Percentiles rank a stretch among this genome's conserved stretches.
phyloP scores from a whole-genome alignment of 2,113 vertebrate genomes.

The Thoracochromis brauschi region DNA sequence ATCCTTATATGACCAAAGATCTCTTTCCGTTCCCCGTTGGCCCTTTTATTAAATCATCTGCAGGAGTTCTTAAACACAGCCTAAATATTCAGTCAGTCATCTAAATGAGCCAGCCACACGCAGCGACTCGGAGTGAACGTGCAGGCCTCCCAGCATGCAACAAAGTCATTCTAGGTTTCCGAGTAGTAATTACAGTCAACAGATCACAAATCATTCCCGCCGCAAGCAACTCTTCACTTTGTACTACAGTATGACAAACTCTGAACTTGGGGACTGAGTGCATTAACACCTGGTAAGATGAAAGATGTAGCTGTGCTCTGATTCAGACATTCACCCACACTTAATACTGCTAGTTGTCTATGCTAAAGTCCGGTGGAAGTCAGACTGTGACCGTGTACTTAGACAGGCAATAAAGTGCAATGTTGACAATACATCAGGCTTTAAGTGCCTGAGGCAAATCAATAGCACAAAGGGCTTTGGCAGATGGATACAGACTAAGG shows the following conservation, averaged over 20 bases:
- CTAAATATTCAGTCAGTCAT: constrained; percentile 48
- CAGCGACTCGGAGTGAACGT: constrained; percentile 11
- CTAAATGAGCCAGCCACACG: constrained; percentile 19
- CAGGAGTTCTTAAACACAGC: constrained; percentile 36
- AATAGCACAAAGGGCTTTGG: constrained; percentile 49
- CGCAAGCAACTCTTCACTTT: background rate
- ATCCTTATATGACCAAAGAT: background rate
- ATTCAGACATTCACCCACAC: background rate
- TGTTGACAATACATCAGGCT: constrained; percentile 60
- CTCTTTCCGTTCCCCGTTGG: background rate
- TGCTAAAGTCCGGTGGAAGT: constrained; percentile 9
- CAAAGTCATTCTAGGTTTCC: constrained; percentile 16
- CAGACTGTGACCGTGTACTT: constrained; percentile 8
- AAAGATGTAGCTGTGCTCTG: background rate
- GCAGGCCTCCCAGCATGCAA: constrained; percentile 21
- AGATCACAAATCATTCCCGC: background rate
- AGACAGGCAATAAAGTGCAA: constrained; percentile 13
- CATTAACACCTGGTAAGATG: background rate
- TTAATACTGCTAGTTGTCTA: background rate
- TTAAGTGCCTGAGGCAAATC: constrained; percentile 57
- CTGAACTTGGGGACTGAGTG: background rate
- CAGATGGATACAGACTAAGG: constrained; percentile 50
- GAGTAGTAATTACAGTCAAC: constrained; percentile 36
- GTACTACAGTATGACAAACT: background rate
- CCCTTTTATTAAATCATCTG: constrained; percentile 18